A percentile compares a stretch with the other conserved stretches of the same genome.
Conservation (phyloP, 2,113 vertebrate genomes). For the Hemiscyllium ocellatum region DNA sequence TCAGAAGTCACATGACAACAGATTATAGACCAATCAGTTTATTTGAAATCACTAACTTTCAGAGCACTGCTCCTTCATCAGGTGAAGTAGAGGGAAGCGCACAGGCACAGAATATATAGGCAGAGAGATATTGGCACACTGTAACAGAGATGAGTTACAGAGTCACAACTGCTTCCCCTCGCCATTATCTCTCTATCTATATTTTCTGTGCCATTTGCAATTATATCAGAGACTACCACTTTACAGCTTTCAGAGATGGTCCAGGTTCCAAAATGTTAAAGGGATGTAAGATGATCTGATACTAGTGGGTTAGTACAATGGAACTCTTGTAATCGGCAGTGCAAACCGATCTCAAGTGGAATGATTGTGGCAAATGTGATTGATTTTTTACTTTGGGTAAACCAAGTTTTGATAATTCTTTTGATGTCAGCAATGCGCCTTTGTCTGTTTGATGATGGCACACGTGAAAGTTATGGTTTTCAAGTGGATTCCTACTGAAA, state of each 20-base stretch:
- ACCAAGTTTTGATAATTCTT: neutral
- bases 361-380: neutral
- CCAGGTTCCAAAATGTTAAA: neutral
- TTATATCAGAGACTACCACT: neutral
- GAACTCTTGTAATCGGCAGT: neutral
- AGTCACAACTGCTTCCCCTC: neutral
- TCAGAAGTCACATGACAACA: too few species aligned
- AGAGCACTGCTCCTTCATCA: too few species aligned
- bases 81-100: too few species aligned
- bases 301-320: neutral
- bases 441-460: too few species aligned
- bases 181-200: too few species aligned
- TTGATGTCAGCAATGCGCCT: neutral
- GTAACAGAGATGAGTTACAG: neutral
- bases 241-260: neutral
- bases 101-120: too few species aligned
- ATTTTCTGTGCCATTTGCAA: neutral
- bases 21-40: neutral
- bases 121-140: neutral
- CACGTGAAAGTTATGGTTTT: neutral
- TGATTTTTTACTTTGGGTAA: neutral
- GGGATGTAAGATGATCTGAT: neutral
- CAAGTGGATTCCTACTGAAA: neutral
- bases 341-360: neutral
- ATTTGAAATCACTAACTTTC: too few species aligned